Evolutionary conservation across 2,797 vertebrate genomes (phyloP).

Genomic region (Denticeps clupeoides): DNA sequence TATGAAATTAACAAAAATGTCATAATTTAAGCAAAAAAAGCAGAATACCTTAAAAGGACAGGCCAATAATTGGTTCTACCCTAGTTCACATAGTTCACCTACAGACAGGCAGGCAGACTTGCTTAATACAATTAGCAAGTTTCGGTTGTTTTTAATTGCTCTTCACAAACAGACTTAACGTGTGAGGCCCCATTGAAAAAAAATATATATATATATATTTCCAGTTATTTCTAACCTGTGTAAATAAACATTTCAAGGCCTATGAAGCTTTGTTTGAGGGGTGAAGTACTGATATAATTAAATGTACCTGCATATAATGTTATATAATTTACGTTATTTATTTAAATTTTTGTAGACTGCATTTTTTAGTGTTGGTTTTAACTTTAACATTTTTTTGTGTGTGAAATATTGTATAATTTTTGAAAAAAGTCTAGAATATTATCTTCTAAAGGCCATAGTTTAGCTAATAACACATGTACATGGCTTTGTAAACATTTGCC

Average conservation of each 20-base stretch:
- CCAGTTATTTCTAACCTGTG: constrained; percentile 23
- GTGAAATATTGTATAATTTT: constrained; percentile 60
- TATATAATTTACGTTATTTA: constrained; percentile 70
- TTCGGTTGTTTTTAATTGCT: too few species aligned
- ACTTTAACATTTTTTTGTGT: constrained; percentile 40
- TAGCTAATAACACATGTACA: constrained; percentile 47
- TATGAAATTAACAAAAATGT: too few species aligned
- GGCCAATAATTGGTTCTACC: too few species aligned
- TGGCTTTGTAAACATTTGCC: constrained; percentile 60
- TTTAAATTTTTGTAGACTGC: constrained; percentile 65
- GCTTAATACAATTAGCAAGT: too few species aligned
- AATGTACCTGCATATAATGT: constrained; percentile 77
- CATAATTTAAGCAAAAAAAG: too few species aligned
- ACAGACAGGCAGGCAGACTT: too few species aligned
- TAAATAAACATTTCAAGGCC: constrained; percentile 19
- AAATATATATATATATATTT: constrained; percentile 10
- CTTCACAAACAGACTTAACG: too few species aligned
- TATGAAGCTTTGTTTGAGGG: constrained; percentile 23
- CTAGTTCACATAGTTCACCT: too few species aligned
- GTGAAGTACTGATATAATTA: constrained; percentile 67
- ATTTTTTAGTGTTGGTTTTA: constrained; percentile 65
- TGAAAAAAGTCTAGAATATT: constrained; percentile 43
- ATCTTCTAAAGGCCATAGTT: constrained; percentile 44
- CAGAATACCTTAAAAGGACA: too few species aligned
- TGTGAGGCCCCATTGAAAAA: too few species aligned